Evolutionary conservation across 2,888 invertebrate genomes (phyloP).

Genomic region (Archips xylosteana): DNA sequence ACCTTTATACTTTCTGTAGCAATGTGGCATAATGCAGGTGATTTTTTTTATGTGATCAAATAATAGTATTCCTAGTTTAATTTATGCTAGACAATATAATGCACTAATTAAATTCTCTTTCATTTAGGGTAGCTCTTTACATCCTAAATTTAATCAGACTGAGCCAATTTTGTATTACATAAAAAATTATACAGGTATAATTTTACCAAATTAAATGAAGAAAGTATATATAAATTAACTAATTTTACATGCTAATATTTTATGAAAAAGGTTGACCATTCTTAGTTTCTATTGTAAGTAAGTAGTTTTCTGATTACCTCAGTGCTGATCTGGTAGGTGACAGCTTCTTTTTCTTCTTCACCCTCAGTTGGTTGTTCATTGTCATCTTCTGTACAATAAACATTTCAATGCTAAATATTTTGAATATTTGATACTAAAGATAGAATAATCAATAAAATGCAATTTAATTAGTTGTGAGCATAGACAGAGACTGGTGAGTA

Average conservation of each 20-base stretch:
- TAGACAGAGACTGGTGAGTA: neutral
- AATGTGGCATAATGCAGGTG: no score
- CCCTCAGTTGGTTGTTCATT: slow-evolving; percentile 94
- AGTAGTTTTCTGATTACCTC: slow-evolving; percentile 77
- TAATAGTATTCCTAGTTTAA: no score
- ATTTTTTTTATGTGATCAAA: no score
- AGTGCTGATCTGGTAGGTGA: slow-evolving; percentile 94
- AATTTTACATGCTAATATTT: neutral
- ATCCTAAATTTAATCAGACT: no score
- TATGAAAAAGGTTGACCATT: neutral
- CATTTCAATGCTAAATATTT: neutral
- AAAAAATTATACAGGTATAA: neutral
- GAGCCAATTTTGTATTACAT: neutral
- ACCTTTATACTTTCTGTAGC: no score
- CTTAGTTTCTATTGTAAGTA: neutral
- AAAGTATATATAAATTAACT: neutral
- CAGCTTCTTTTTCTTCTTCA: slow-evolving; percentile 95
- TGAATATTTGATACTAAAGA: neutral
- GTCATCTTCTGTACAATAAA: slow-evolving; percentile 89
- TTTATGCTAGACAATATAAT: no score
- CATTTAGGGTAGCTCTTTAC: no score
- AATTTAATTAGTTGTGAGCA: neutral
- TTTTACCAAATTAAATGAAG: neutral
- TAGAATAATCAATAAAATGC: neutral
- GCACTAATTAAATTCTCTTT: no score